Evolutionary conservation across 2,888 invertebrate species (phyloP).

Genomic region (Pollenia amentaria): DNA sequence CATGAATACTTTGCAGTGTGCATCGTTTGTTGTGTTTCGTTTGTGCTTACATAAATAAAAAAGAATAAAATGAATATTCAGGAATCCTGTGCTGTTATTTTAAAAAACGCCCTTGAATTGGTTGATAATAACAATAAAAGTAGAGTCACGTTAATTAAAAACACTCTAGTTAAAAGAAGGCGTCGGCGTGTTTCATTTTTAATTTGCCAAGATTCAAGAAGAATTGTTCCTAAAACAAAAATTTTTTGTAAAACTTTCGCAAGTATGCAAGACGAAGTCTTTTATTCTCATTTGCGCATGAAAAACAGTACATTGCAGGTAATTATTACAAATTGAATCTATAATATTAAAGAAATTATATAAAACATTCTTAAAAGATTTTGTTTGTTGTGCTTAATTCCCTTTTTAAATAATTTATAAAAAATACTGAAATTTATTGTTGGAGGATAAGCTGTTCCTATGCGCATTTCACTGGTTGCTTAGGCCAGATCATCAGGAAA

Average conservation of each 20-base stretch:
- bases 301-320: constrained; percentile 40
- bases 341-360: constrained; percentile 14
- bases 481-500: too few species aligned
- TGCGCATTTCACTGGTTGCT: too few species aligned
- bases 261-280: constrained; percentile 40
- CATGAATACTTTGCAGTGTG: too few species aligned
- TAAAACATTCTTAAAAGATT: too few species aligned
- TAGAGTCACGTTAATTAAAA: constrained; percentile 20
- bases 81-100: constrained; percentile 34
- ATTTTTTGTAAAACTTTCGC: constrained; percentile 42
- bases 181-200: constrained; percentile 31
- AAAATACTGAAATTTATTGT: too few species aligned
- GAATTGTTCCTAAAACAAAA: constrained; percentile 37
- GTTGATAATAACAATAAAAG: neutral
- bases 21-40: too few species aligned
- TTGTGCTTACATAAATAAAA: constrained; percentile 11
- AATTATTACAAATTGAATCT: too few species aligned
- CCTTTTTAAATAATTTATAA: too few species aligned
- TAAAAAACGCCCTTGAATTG: constrained; percentile 31
- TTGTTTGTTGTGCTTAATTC: too few species aligned
- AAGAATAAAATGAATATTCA: constrained; percentile 41
- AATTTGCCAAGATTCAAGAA: constrained; percentile 1
- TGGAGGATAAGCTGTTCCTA: too few species aligned
- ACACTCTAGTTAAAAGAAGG: constrained; percentile 50
- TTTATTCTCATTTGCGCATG: constrained; percentile 53